Conservation (phyloP, 2,797 vertebrate species). For the Champsocephalus esox region DNA sequence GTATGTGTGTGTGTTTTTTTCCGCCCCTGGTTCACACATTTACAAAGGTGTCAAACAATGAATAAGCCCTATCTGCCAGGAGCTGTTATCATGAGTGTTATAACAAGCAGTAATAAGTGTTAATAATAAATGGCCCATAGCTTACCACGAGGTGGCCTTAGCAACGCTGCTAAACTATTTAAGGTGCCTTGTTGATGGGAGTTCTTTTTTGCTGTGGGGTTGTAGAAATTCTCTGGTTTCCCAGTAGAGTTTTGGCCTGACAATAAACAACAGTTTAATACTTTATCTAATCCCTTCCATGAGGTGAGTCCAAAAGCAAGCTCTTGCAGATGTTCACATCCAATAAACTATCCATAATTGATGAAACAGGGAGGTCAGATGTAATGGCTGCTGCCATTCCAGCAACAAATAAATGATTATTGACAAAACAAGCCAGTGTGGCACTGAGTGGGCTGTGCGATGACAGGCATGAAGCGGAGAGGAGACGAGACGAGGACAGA, state of each 20-base stretch:
- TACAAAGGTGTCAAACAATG: conserved; percentile 89
- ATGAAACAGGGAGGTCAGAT: conserved; percentile 99
- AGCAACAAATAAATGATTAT: conserved; percentile 99
- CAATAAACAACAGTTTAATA: conserved; percentile 99
- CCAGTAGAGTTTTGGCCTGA: conserved; percentile 96
- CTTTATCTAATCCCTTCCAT: conserved; percentile 99
- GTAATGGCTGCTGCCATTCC: conserved; percentile 97
- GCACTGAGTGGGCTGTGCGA: conserved; percentile 86
- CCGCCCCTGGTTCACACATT: conserved; percentile 70
- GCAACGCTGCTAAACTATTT: conserved; percentile 88
- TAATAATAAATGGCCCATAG: conserved; percentile 93
- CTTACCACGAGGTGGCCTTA: conserved; percentile 84
- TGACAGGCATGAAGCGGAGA: conserved; percentile 82
- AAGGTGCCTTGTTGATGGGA: conserved; percentile 91
- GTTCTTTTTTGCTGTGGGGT: conserved; percentile 85
- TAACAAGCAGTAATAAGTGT: conserved; percentile 93
- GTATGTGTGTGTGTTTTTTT: conserved; percentile 9
- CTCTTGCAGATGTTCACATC: conserved; percentile 99
- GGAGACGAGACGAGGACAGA: conserved; percentile 36
- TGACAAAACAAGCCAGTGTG: conserved; percentile 98
- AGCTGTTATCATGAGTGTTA: conserved; percentile 92
- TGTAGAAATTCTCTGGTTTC: conserved; percentile 90
- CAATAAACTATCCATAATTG: conserved; percentile 99
- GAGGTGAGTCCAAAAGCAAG: conserved; percentile 95
- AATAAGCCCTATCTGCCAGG: conserved; percentile 88